Conservation (phyloP, 1,140 invertebrate species). For the Dinoponera quadriceps region DNA sequence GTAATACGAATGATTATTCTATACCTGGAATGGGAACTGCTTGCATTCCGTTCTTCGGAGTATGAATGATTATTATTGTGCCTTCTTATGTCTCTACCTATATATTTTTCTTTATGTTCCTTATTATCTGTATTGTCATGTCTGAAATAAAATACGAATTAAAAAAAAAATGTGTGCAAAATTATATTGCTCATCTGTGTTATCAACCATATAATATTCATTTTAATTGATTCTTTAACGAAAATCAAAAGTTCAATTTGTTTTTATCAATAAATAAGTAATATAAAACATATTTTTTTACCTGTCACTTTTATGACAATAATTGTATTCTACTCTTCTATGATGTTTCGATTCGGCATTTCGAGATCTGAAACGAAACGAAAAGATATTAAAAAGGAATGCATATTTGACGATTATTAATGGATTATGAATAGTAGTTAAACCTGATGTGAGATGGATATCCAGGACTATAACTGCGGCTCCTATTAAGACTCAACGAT, state of each 20-base stretch:
- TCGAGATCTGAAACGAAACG: conserved; percentile 33
- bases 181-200: background rate
- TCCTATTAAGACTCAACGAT: conserved; percentile 42
- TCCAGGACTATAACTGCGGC: conserved; percentile 32
- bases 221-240: background rate
- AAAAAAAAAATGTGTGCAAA: background rate
- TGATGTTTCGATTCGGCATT: conserved; percentile 1
- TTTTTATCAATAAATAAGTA: conserved; percentile 28
- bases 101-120: conserved; percentile 39
- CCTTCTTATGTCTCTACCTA: conserved; percentile 27
- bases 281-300: conserved; percentile 7
- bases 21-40: conserved; percentile 55
- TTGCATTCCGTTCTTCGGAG: conserved; percentile 53
- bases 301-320: conserved; percentile 43
- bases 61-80: conserved; percentile 40
- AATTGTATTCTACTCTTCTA: background rate
- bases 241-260: conserved; percentile 11
- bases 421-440: background rate
- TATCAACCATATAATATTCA: conserved; percentile 1
- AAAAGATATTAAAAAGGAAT: background rate
- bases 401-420: background rate
- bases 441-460: conserved; percentile 48
- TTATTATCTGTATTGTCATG: conserved; percentile 22
- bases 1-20: background rate
- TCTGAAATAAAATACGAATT: background rate